Evolutionary conservation across 2,888 invertebrate genomes (phyloP).

Genomic region (Nemotelus pantherinus): DNA sequence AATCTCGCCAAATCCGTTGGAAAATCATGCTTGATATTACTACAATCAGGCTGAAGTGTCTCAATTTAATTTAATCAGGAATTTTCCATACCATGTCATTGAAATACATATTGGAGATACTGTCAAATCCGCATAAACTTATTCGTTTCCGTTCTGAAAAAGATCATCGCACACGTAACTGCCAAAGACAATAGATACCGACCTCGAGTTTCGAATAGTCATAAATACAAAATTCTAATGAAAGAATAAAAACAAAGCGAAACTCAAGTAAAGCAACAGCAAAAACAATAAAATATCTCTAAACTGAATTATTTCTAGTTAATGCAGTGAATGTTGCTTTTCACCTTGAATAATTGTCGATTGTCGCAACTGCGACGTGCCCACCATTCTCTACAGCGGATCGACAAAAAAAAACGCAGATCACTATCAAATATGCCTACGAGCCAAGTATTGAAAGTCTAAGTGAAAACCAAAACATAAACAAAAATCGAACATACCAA

Average conservation of each 20-base stretch:
- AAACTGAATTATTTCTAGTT: constrained; percentile 3
- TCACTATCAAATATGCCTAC: neutral
- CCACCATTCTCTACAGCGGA: neutral
- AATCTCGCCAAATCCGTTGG: too few species aligned
- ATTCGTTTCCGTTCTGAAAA: too few species aligned
- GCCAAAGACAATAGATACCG: neutral
- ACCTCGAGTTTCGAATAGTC: constrained; percentile 19
- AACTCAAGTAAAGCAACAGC: neutral
- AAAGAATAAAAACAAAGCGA: too few species aligned
- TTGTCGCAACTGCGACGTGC: neutral
- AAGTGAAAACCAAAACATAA: neutral
- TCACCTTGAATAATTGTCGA: constrained; percentile 9
- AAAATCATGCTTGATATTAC: too few species aligned
- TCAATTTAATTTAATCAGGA: too few species aligned
- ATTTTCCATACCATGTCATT: too few species aligned
- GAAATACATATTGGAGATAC: too few species aligned
- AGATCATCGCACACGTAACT: too few species aligned
- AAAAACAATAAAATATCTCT: neutral
- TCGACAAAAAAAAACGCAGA: neutral
- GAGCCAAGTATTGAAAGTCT: neutral
- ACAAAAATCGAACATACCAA: neutral
- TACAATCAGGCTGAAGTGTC: too few species aligned
- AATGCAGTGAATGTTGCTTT: neutral
- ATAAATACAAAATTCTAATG: neutral
- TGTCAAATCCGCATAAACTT: too few species aligned